phyloP scores from a whole-genome alignment of 2,888 invertebrate genomes.

The Conchocele bisecta region DNA sequence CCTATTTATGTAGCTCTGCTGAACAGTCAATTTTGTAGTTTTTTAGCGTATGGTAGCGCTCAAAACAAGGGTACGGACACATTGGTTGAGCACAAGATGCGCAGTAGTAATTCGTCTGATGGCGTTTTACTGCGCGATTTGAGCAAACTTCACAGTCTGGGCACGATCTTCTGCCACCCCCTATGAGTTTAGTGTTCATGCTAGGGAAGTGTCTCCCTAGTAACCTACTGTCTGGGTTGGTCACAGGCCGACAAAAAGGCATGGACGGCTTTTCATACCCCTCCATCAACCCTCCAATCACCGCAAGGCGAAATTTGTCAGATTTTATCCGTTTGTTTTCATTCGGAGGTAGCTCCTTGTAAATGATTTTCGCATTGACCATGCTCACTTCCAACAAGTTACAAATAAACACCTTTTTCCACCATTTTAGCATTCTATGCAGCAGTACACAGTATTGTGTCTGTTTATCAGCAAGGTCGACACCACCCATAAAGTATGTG shows the following conservation, averaged over 20 bases:
- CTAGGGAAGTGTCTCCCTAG: background rate
- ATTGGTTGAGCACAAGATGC: too few species aligned
- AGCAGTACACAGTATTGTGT: constrained; percentile 4
- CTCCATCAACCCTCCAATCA: background rate
- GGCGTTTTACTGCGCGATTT: constrained; percentile 10
- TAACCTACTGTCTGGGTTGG: background rate
- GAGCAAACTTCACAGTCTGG: constrained; percentile 32
- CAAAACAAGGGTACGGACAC: too few species aligned
- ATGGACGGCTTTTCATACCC: background rate
- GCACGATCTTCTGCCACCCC: constrained; percentile 7
- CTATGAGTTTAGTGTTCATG: constrained; percentile 3
- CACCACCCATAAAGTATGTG: constrained; percentile 26
- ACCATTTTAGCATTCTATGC: constrained; percentile 36
- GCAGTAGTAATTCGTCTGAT: too few species aligned
- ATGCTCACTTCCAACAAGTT: constrained; percentile 32
- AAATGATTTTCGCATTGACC: constrained; percentile 31
- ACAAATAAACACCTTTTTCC: constrained; percentile 39
- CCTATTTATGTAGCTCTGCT: too few species aligned
- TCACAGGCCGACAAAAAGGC: background rate
- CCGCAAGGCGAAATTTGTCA: background rate
- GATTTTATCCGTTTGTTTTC: constrained; percentile 9
- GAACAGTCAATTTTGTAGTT: too few species aligned
- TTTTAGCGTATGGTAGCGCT: too few species aligned
- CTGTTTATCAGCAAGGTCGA: constrained; percentile 16
- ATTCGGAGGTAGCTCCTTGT: constrained; percentile 5